Conservation (phyloP, 92 coral and sea anemone species). For the Parazoanthus swiftii region DNA sequence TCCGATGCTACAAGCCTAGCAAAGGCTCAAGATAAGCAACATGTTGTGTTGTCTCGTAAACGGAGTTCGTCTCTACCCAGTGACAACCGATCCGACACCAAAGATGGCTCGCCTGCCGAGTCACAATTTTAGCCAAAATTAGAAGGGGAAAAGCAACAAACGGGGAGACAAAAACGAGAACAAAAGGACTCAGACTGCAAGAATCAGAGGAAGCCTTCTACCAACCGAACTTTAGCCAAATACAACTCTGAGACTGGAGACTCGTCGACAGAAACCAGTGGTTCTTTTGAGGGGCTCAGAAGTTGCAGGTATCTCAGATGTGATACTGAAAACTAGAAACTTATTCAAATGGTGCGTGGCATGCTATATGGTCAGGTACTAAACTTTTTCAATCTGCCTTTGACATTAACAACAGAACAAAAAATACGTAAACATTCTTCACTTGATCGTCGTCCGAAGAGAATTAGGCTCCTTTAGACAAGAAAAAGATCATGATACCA, state of each 20-base stretch:
- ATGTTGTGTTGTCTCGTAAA: conserved; percentile 15
- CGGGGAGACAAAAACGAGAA: neutral
- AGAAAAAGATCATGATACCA: no score
- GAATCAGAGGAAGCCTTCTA: neutral
- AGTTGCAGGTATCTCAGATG: conserved; percentile 53
- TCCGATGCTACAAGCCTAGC: neutral
- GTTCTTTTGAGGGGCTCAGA: conserved; percentile 49
- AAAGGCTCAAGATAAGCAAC: neutral
- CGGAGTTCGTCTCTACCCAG: conserved; percentile 32
- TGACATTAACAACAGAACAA: no score
- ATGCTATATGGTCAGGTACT: neutral
- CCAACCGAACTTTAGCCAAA: neutral
- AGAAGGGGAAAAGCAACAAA: neutral
- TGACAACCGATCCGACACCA: neutral
- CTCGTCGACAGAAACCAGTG: neutral
- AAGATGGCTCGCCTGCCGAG: neutral
- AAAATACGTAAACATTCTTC: no score
- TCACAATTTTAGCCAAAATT: neutral
- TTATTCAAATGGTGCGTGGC: no score
- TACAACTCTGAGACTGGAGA: neutral
- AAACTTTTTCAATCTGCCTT: neutral
- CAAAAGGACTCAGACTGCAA: neutral
- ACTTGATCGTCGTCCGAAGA: no score
- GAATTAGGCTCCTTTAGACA: no score
- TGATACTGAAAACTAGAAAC: conserved; percentile 11